phyloP scores from a whole-genome alignment of 2,797 vertebrate species.

The Phaenicophaeus curvirostris region DNA sequence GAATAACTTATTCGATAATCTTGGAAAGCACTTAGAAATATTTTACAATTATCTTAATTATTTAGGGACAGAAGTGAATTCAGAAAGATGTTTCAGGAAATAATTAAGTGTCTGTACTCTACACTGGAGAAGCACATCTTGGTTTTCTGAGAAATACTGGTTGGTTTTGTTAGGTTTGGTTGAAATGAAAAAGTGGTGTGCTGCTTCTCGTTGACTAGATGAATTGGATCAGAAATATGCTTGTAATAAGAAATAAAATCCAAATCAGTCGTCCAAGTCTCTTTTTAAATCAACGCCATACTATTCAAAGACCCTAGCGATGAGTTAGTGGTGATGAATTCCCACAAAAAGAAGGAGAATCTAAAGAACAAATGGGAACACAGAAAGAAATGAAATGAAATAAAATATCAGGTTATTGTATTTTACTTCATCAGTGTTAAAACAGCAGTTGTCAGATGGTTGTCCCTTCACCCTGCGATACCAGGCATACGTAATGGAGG shows the following conservation, averaged over 20 bases:
- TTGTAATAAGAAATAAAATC: constrained; percentile 15
- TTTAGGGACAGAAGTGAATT: not conserved
- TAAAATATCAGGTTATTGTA: constrained; percentile 13
- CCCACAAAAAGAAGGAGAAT: not conserved
- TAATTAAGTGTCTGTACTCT: not conserved
- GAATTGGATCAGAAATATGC: constrained; percentile 12
- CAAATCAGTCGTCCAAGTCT: not conserved
- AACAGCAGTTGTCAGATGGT: not conserved
- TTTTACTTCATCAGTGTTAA: not conserved
- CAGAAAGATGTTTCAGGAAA: not conserved
- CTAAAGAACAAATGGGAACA: not conserved
- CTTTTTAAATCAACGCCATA: not conserved
- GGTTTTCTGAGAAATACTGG: not conserved
- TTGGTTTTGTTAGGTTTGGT: not conserved
- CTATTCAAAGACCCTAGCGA: not conserved
- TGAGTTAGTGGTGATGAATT: not conserved
- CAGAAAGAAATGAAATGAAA: not conserved
- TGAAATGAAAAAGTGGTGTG: not conserved
- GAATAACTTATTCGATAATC: not conserved
- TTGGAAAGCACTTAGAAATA: not conserved
- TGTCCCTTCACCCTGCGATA: constrained; percentile 15
- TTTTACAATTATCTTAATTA: not conserved
- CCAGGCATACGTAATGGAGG: constrained; percentile 7
- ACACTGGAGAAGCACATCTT: not conserved
- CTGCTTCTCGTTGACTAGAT: not conserved